Percentiles rank a stretch among this genome's conserved stretches.
Evolutionary conservation across 2,797 vertebrate genomes (phyloP).

Genomic region (Diplodus puntazzo): DNA sequence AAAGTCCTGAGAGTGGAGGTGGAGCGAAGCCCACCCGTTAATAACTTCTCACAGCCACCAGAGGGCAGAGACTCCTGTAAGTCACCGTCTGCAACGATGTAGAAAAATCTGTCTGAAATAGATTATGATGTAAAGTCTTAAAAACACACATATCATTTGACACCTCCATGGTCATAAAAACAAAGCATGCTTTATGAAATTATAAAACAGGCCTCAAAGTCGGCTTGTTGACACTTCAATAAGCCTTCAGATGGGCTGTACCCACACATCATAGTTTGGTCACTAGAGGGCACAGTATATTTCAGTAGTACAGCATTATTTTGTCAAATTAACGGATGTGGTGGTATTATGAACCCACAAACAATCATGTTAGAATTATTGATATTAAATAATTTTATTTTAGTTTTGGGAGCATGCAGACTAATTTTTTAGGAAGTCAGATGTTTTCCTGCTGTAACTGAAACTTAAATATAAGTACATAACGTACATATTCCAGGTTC

Average conservation of each 20-base stretch:
- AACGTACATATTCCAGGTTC: constrained; percentile 42
- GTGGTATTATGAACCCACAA: not conserved
- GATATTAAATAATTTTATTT: not conserved
- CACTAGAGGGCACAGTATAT: not conserved
- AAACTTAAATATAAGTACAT: too few relatives aligned
- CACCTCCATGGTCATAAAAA: too few relatives aligned
- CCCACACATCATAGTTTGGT: not conserved
- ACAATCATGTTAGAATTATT: not conserved
- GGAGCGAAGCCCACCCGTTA: constrained; percentile 41
- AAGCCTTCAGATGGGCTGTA: too few relatives aligned
- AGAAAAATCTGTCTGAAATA: not conserved
- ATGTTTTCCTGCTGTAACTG: too few relatives aligned
- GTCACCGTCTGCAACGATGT: not conserved
- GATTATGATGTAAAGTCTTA: too few relatives aligned
- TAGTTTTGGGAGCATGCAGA: not conserved
- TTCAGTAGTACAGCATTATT: not conserved
- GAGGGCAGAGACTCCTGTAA: constrained; percentile 72
- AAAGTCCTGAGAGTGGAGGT: constrained; percentile 71
- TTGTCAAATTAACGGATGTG: not conserved
- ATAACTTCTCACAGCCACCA: constrained; percentile 62
- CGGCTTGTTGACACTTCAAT: too few relatives aligned
- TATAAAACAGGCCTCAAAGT: too few relatives aligned
- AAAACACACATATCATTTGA: too few relatives aligned
- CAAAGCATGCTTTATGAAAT: too few relatives aligned
- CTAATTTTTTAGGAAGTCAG: too few relatives aligned